phyloP scores from a whole-genome alignment of 2,888 invertebrate genomes.

The Archips crataeganus region DNA sequence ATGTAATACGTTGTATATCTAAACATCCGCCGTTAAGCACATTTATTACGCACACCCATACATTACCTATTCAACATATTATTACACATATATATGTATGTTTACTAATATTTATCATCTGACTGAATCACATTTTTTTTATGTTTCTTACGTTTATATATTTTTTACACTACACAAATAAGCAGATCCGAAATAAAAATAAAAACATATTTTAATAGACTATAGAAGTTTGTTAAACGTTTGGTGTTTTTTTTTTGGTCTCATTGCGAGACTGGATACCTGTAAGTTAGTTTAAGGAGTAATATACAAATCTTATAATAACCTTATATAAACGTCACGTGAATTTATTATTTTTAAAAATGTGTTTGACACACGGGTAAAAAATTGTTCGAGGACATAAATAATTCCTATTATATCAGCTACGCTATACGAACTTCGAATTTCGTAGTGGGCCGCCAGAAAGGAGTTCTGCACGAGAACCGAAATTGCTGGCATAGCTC shows the following conservation, averaged over 20 bases:
- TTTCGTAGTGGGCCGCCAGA: too few relatives aligned
- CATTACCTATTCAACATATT: constrained; percentile 55
- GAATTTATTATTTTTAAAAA: constrained; percentile 1
- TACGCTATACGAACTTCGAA: too few relatives aligned
- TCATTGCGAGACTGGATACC: constrained; percentile 24
- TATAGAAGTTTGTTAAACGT: constrained; percentile 29
- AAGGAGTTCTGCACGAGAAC: too few relatives aligned
- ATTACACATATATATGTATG: constrained; percentile 52
- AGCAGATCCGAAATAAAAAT: constrained; percentile 24
- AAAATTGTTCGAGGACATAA: neutral
- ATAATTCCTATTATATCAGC: neutral
- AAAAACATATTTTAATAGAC: constrained; percentile 34
- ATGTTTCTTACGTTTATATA: constrained; percentile 56
- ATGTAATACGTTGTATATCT: constrained; percentile 47
- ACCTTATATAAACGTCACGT: constrained; percentile 24
- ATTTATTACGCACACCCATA: constrained; percentile 52
- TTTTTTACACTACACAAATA: constrained; percentile 27
- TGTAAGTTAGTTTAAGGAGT: constrained; percentile 16
- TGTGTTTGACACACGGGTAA: constrained; percentile 1
- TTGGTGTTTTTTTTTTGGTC: constrained; percentile 38
- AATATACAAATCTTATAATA: constrained; percentile 35
- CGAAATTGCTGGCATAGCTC: too few relatives aligned
- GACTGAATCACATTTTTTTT: constrained; percentile 75
- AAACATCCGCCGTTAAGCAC: constrained; percentile 57
- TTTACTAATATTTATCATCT: constrained; percentile 59